phyloP scores from a whole-genome alignment of 2,113 vertebrate species.

The Anser brachyrhynchus region DNA sequence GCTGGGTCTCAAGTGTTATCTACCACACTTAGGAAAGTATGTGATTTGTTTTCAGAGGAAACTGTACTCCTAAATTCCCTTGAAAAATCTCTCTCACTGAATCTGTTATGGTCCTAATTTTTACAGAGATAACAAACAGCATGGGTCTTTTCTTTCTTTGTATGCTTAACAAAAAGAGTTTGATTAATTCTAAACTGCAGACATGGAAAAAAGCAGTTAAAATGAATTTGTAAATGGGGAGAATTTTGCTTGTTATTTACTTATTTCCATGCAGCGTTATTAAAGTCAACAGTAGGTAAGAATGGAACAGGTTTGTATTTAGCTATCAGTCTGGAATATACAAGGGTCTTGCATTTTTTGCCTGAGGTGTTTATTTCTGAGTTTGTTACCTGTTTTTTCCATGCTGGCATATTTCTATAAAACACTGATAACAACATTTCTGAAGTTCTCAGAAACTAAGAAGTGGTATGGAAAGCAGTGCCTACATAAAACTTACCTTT shows the following conservation, averaged over 20 bases:
- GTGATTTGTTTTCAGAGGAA: slow-evolving; percentile 25
- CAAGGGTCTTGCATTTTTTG: background rate
- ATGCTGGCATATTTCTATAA: background rate
- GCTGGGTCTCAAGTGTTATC: background rate
- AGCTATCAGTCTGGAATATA: background rate
- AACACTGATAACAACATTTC: background rate
- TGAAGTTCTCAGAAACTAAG: background rate
- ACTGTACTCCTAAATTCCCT: background rate
- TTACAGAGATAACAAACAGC: background rate
- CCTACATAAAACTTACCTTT: background rate
- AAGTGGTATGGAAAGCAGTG: background rate
- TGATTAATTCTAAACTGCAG: background rate
- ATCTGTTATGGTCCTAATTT: background rate
- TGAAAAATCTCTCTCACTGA: background rate
- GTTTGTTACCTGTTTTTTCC: background rate
- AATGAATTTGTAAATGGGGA: background rate
- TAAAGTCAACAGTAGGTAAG: background rate
- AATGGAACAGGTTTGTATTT: background rate
- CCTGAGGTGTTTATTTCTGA: background rate
- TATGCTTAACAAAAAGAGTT: background rate
- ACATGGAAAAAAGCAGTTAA: background rate
- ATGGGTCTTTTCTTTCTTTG: background rate
- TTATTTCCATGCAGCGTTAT: background rate
- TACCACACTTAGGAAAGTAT: background rate
- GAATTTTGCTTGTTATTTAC: background rate